Evolutionary conservation across 2,888 invertebrate species (phyloP), one percentile per base, ranked within the genome.

Genomic region (Notodonta dromedarius): DNA sequence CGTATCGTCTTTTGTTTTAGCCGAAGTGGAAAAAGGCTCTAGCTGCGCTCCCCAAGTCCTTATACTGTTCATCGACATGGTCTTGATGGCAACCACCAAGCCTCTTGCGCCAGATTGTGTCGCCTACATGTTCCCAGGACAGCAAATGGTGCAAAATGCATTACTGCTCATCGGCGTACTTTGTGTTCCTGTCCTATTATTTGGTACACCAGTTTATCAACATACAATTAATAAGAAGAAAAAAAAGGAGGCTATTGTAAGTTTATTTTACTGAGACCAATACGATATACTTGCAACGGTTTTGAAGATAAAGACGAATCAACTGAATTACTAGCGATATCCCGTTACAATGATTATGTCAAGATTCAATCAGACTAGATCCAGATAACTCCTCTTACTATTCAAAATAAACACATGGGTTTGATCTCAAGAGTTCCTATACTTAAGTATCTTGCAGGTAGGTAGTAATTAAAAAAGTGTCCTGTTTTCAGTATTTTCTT

Each of bases 11-110:
- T 24, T 39, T 32, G 58, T 65, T 60, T 32, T 67, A 90, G 89
- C 16, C 13, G 65, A 81, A 32, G 32, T 72, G 12, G 77, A 80
- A n/a, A 62, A 58, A 14, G 65, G 75, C 1, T 79, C 95, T 0
- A 85, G 87, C 0, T 96, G 96, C 77, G 97, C 97, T 0, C 97
- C 97, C 0, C 95, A 96, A 54, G 94, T 97, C 9, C 93, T 97
- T 0, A 96, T 97, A 60, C 94, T 96, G 14, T 96, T 97, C 68
- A 97, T 97, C 79, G 96, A 97, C 78, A 97, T 97, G 97, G 94
- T 95, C 52, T 86, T 96, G 63, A 78, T 95, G 67, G 91, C 93
- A 13, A 70, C 77, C 4, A 75, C 86, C 0, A 71, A 81, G 14
- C 77, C 85, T 0, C 71, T 79, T 0, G 77, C n/a, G 6, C 74